Evolutionary conservation across 1,140 invertebrate species (phyloP), one percentile per base, ranked within the genome.

Genomic region (Drosophila serrata): DNA sequence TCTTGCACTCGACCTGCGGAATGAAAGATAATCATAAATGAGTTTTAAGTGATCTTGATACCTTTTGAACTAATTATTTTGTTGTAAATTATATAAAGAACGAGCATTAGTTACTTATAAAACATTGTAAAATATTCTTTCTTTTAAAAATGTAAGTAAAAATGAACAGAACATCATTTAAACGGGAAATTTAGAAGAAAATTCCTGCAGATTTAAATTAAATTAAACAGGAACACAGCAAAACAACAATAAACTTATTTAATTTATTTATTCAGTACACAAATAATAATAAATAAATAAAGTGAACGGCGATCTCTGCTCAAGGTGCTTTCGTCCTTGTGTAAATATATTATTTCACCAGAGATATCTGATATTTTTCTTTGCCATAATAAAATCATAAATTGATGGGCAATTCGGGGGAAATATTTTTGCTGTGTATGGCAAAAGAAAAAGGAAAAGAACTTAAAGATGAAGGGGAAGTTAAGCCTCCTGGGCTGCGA

Each of bases 1-100:
- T 99, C 96, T 99, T 99, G 95, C 98, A 99, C 95, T 99, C 98
- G 94, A 99, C 98, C 98, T 99, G 95, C 6, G 31, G 29, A 27
- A 8, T 17, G 1, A 70, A 0, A 39, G 11, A 37, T 0, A 27
- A 57, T 6, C 2, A 19, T 8, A 19, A 17, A 9, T 42, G 1
- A 29, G 37, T 13, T n/a, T 37, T 4, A 22, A 15, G 13, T 22
- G 0, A 0, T 15, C 1, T 1, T 33, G 6, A 17, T 3, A 4
- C n/a, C n/a, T n/a, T n/a, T 33, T 11, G 4, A 35, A n/a, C n/a
- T 37, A 37, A 1, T 4, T 4, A n/a, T 24, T 37, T n/a, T 5
- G n/a, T n/a, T n/a, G 9, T 0, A 11, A 15, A 22, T 15, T 1
- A 15, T 3, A 3, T 15, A 2, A 22, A 3, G 11, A 22, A 35